Evolutionary conservation across 2,113 vertebrate species (phyloP).

Genomic region (Zootoca vivipara): DNA sequence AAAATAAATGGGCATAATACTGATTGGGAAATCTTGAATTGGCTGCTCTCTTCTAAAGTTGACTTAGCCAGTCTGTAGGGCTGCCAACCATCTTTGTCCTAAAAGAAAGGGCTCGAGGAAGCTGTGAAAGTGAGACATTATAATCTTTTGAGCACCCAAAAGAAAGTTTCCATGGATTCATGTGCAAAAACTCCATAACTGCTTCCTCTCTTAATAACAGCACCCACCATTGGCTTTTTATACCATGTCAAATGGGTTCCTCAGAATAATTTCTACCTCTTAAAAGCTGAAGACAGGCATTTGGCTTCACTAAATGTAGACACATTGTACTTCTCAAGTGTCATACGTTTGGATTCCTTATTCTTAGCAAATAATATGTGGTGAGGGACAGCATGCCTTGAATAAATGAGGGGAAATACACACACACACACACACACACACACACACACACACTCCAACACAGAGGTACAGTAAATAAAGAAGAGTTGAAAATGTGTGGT

Average conservation of each 20-base stretch:
- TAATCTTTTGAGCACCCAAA: slow-evolving; percentile 74
- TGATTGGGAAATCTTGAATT: slow-evolving; percentile 61
- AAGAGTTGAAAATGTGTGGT: background rate
- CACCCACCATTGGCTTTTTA: slow-evolving; percentile 54
- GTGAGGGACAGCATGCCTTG: background rate
- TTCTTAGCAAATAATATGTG: slow-evolving; percentile 24
- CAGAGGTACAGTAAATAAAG: background rate
- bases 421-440: too few relatives aligned
- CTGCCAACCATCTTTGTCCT: slow-evolving; percentile 75
- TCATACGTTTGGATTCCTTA: slow-evolving; percentile 31
- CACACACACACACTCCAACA: background rate
- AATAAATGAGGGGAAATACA: slow-evolving; percentile 12
- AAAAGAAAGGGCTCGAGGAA: slow-evolving; percentile 71
- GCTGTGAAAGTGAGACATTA: slow-evolving; percentile 69
- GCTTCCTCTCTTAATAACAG: slow-evolving; percentile 72
- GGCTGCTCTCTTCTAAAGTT: slow-evolving; percentile 69
- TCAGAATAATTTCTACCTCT: slow-evolving; percentile 43
- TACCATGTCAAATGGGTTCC: slow-evolving; percentile 55
- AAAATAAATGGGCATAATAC: slow-evolving; percentile 71
- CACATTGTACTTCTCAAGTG: slow-evolving; percentile 16
- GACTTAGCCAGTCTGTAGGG: slow-evolving; percentile 65
- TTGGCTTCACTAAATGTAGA: slow-evolving; percentile 37
- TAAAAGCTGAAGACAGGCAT: background rate
- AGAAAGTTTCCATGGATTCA: slow-evolving; percentile 78
- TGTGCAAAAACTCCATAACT: slow-evolving; percentile 76